Evolutionary conservation across 2,888 invertebrate genomes (phyloP).

Genomic region (Metacarcinus magister): DNA sequence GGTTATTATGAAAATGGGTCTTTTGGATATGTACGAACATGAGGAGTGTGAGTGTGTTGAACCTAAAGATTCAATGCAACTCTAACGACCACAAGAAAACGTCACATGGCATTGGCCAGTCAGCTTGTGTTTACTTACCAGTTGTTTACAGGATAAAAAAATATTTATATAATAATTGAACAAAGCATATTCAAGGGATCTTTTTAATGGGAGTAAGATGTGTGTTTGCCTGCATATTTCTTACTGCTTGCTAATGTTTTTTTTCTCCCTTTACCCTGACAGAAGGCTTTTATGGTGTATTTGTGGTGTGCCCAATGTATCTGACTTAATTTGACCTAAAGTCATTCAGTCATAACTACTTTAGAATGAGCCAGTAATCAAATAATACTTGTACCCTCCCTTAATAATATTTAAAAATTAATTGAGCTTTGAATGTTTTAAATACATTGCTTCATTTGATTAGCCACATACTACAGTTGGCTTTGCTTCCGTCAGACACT

Average conservation of each 20-base stretch:
- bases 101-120: background rate
- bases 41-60: background rate
- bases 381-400: background rate
- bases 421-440: background rate
- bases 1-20: background rate
- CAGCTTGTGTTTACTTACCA: background rate
- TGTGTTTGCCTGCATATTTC: conserved; percentile 34
- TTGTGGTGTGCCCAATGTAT: conserved; percentile 14
- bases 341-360: conserved; percentile 4
- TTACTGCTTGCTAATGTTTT: conserved; percentile 31
- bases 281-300: conserved; percentile 45
- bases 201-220: background rate
- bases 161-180: background rate
- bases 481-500: background rate
- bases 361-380: background rate
- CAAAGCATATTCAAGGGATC: conserved; percentile 35
- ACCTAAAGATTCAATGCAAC: background rate
- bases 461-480: background rate
- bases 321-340: background rate
- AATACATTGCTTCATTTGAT: background rate
- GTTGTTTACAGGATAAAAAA: background rate
- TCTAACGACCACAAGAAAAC: background rate
- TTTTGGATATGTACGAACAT: conserved; percentile 27
- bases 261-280: background rate
- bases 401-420: background rate